A percentile compares a stretch with the other conserved stretches of the same genome.
Conservation (phyloP, 53 echinoderm and acorn worm genomes). For the Patiria pectinifera region DNA sequence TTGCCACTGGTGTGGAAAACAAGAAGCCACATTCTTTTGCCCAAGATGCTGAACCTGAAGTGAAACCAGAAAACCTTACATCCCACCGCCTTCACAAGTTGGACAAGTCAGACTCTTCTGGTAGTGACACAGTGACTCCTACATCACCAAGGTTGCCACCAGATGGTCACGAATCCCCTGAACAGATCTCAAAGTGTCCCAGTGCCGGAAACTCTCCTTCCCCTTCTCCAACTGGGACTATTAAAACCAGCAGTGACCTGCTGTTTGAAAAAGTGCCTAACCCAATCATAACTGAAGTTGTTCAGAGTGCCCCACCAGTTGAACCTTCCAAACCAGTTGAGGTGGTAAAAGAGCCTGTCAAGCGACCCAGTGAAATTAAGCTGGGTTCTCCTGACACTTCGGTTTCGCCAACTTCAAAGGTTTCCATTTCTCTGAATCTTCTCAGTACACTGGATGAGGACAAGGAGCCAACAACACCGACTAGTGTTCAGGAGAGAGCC, state of each 20-base stretch:
- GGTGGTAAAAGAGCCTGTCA: constrained; percentile 39
- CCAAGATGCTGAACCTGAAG: constrained; percentile 18
- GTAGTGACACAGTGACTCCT: constrained; percentile 71
- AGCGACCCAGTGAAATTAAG: constrained; percentile 65
- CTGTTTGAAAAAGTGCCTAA: not conserved
- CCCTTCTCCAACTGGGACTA: constrained; percentile 6
- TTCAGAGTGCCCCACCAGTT: not conserved
- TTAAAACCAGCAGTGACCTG: not conserved
- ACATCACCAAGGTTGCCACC: constrained; percentile 90
- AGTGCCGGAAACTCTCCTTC: constrained; percentile 63
- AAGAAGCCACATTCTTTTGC: not conserved
- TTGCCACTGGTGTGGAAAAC: not conserved
- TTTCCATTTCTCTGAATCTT: constrained; percentile 5
- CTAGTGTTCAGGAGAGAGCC: constrained; percentile 79
- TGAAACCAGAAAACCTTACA: not conserved
- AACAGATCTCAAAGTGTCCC: constrained; percentile 70
- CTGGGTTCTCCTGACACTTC: constrained; percentile 37
- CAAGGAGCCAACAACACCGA: constrained; percentile 39
- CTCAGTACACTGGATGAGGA: constrained; percentile 37
- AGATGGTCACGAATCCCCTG: constrained; percentile 93
- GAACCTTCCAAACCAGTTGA: constrained; percentile 2
- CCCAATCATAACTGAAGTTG: not conserved
- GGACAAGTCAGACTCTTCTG: constrained; percentile 65
- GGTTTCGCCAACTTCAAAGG: constrained; percentile 1
- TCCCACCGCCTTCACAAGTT: constrained; percentile 31